phyloP scores from a whole-genome alignment of 2,888 invertebrate species.

The Cepaea hortensis region DNA sequence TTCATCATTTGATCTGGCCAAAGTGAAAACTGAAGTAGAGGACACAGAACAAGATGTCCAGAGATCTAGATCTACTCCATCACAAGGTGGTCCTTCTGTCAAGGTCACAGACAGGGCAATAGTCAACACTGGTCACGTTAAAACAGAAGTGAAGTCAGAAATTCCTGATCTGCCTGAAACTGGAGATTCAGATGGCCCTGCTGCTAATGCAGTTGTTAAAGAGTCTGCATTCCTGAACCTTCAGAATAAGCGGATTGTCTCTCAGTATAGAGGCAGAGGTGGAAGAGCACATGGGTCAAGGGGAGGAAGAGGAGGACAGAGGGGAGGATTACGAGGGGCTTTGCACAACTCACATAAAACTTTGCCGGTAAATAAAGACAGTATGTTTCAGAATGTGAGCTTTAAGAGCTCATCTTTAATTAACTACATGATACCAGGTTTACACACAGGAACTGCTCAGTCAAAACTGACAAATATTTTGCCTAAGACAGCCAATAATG shows the following conservation, averaged over 20 bases:
- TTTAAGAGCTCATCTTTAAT: neutral
- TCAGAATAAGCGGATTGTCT: neutral
- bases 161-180: neutral
- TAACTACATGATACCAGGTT: neutral
- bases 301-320: neutral
- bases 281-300: neutral
- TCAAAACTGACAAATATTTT: neutral
- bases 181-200: neutral
- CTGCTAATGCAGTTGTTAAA: neutral
- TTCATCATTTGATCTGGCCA: neutral
- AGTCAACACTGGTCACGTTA: neutral
- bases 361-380: neutral
- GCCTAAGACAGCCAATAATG: neutral
- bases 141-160: conserved; percentile 29
- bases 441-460: neutral
- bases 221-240: no score
- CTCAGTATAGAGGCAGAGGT: neutral
- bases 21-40: conserved; percentile 18
- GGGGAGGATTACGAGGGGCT: neutral
- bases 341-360: no score
- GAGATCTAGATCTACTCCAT: neutral
- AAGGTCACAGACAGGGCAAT: neutral
- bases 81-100: neutral
- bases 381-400: neutral
- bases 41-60: neutral